A percentile compares a stretch with the other conserved stretches of the same genome.
phyloP scores from a whole-genome alignment of 2,888 invertebrate genomes.

The Pecten maximus region DNA sequence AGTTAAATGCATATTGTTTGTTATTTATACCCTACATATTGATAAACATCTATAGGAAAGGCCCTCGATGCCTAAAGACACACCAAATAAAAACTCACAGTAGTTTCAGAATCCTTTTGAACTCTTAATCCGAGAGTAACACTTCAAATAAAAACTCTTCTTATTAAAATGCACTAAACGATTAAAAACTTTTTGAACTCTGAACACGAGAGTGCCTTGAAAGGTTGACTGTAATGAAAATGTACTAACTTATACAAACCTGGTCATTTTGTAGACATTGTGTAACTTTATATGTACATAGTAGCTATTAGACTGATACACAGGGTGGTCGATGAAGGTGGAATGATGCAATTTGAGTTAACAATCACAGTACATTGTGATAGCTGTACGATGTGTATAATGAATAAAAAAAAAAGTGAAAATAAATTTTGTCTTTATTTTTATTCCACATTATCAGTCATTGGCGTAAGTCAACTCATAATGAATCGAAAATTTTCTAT shows the following conservation, averaged over 20 bases:
- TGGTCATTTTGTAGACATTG: background rate
- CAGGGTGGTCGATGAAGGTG: background rate
- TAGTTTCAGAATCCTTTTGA: no score
- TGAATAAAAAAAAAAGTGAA: background rate
- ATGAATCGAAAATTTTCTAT: no score
- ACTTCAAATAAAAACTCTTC: no score
- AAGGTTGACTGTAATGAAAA: background rate
- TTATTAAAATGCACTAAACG: no score
- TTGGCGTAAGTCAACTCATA: no score
- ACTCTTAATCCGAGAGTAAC: no score
- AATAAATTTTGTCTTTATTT: background rate
- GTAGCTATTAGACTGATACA: background rate
- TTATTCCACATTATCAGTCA: background rate
- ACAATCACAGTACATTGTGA: constrained; percentile 5
- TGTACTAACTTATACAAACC: background rate
- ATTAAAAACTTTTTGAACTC: background rate
- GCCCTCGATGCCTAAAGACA: no score
- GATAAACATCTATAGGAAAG: no score
- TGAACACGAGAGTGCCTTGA: constrained; percentile 28
- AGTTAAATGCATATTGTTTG: no score
- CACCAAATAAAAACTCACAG: no score
- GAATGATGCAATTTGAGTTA: background rate
- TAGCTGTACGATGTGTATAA: background rate
- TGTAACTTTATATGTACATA: background rate
- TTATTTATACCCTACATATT: no score